These are phyloP conservation scores for Xenopus tropicalis DNA, from an alignment of 2,113 vertebrate species.

Conservation along the genomic window UCB_Xtro_10.0 CM004443.2:164751501-164752000, in stretches of 20 bases:
- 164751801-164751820: not conserved
- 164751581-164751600: too few relatives aligned
- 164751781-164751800: constrained; percentile 7
- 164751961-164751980: constrained; percentile 85
- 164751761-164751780: constrained; percentile 2
- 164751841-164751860: not conserved
- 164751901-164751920: constrained; percentile 87
- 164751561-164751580: too few relatives aligned
- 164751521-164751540: too few relatives aligned
- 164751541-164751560: too few relatives aligned
- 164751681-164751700: not conserved
- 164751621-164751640: too few relatives aligned
- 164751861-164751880: constrained; percentile 81
- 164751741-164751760: constrained; percentile 17
- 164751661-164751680: constrained; percentile 9
- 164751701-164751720: constrained; percentile 13
- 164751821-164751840: not conserved
- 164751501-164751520: too few relatives aligned
- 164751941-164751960: constrained; percentile 68
- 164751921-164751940: constrained; percentile 79
- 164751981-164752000: constrained; percentile 78
- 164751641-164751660: not conserved
- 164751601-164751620: too few relatives aligned
- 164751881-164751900: constrained; percentile 87
- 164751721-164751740: constrained; percentile 7